Evolutionary conservation across 2,888 invertebrate genomes (phyloP).

Genomic region (Endomychus coccineus): DNA sequence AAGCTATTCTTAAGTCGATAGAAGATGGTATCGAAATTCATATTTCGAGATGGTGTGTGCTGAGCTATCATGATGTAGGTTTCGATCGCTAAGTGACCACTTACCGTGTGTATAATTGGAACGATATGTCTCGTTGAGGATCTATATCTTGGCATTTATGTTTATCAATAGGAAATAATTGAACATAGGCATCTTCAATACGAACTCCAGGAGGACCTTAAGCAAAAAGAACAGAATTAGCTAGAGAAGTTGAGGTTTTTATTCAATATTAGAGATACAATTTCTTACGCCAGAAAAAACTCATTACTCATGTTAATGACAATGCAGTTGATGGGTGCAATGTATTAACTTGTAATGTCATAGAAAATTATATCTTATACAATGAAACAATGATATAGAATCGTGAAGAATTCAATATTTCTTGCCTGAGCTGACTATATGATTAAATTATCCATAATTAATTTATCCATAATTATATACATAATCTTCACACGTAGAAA

Average conservation of each 20-base stretch:
- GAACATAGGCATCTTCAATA: conserved; percentile 51
- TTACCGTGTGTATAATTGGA: conserved; percentile 52
- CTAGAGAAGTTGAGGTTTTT: neutral
- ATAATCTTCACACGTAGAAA: no score
- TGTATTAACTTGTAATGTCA: no score
- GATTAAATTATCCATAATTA: no score
- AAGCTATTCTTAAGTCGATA: conserved; percentile 2
- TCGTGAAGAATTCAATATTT: no score
- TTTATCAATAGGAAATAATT: conserved; percentile 52
- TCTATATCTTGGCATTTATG: conserved; percentile 50
- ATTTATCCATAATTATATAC: no score
- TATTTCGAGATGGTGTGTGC: neutral
- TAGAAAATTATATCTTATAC: no score
- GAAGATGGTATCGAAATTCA: neutral
- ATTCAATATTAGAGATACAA: neutral
- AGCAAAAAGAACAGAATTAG: conserved; percentile 7
- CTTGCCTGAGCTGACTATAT: no score
- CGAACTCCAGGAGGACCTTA: conserved; percentile 53
- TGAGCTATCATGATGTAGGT: neutral
- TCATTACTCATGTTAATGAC: neutral
- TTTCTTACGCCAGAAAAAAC: neutral
- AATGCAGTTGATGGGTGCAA: no score
- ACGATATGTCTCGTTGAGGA: conserved; percentile 47
- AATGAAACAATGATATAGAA: no score
- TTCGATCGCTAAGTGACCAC: conserved; percentile 13